Evolutionary conservation across 2,113 vertebrate genomes (phyloP), one percentile per base, ranked within the genome.

Genomic region (Hyla sarda): DNA sequence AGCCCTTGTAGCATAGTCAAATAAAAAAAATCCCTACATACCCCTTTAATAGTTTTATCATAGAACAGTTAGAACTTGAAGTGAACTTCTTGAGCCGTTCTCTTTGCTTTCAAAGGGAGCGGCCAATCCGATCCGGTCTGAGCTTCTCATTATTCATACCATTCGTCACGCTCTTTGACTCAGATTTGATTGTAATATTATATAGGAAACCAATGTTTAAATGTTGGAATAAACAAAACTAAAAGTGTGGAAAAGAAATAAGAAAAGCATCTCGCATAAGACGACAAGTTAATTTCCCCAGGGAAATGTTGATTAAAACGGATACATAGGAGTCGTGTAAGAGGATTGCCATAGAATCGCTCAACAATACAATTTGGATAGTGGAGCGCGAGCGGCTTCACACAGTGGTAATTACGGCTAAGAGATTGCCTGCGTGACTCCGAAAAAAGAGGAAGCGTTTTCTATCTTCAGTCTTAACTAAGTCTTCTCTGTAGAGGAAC

Each of bases 251-350:
- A 37, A 41, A 80, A 75, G 25, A 60, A 60, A n/a, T 21, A 37
- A 41, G 60, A 75, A 41, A 60, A 41, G 37, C 10, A 80, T 80
- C 52, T 60, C 23, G 28, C 54, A 58, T 60, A 80, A 80, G 21
- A 54, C 50, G 54, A 80, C 77, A 80, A 80, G 77, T 60, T 80
- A 80, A 80, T 80, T 80, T 80, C 77, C 77, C 77, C 1, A 2
- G 77, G 34, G 77, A 80, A 80, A 80, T 3, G 32, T 80, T 80
- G 77, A 80, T 80, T 80, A 80, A 80, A 60, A 58, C 34, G 77
- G 77, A 80, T 80, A 45, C 77, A 80, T 80, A 41, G 50, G 77
- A 80, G 32, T 80, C 77, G 45, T 80, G 54, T 80, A 80, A 80
- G 77, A 60, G 54, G 77, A 80, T 80, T 80, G 50, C 50, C 11